Evolutionary conservation across 2,113 vertebrate genomes (phyloP).

Genomic region (Thomomys bottae): DNA sequence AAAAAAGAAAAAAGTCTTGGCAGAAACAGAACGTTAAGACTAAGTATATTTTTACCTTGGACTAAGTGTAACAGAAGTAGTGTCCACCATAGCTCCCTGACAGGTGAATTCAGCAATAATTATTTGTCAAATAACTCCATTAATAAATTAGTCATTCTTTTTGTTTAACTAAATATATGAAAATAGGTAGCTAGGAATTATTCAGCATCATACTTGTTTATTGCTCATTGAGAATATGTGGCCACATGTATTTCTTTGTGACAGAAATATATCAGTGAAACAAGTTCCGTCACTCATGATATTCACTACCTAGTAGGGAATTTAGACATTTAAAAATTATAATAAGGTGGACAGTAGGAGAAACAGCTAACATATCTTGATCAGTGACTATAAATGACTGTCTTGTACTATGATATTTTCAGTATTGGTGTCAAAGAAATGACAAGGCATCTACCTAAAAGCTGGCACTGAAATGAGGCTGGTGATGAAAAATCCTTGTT

Average conservation of each 20-base stretch:
- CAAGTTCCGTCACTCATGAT: not conserved
- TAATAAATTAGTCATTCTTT: not conserved
- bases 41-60: no score
- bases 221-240: not conserved
- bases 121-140: not conserved
- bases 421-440: not conserved
- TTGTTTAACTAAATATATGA: constrained; percentile 21
- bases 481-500: not conserved
- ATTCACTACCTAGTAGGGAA: not conserved
- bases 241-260: not conserved
- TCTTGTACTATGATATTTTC: not conserved
- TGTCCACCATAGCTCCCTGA: not conserved
- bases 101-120: not conserved
- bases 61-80: no score
- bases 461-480: not conserved
- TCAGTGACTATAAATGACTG: not conserved
- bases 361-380: not conserved
- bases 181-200: not conserved
- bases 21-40: no score
- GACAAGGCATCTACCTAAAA: not conserved
- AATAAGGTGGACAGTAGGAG: not conserved
- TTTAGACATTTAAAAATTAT: not conserved
- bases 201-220: not conserved
- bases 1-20: no score
- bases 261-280: not conserved